Conservation (phyloP, 2,888 invertebrate species). For the Calliphora vomitoria region DNA sequence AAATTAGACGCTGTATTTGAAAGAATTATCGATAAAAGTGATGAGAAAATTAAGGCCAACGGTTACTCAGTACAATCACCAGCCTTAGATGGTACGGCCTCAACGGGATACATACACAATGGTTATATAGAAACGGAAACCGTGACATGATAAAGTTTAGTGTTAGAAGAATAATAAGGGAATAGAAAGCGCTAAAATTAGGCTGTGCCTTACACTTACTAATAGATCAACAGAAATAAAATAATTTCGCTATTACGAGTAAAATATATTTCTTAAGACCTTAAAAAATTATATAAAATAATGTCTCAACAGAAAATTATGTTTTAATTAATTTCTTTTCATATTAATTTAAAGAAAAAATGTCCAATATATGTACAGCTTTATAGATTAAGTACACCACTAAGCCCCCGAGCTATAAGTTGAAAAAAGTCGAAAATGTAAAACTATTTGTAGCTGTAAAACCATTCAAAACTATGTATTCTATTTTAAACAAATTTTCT, state of each 20-base stretch:
- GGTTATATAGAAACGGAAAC: slow-evolving; percentile 82
- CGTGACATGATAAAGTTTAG: slow-evolving; percentile 66
- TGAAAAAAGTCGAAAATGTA: not conserved
- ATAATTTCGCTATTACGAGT: slow-evolving; percentile 12
- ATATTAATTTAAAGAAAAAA: slow-evolving; percentile 3
- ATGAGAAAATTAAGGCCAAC: slow-evolving; percentile 59
- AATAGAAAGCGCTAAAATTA: slow-evolving; percentile 16
- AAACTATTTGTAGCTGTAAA: not conserved
- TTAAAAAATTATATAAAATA: slow-evolving; percentile 1
- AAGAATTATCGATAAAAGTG: slow-evolving; percentile 81
- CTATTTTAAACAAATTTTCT: too few species aligned
- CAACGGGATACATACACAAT: slow-evolving; percentile 81
- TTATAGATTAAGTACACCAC: slow-evolving; percentile 36
- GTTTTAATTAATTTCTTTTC: not conserved
- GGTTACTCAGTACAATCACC: slow-evolving; percentile 67
- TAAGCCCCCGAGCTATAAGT: not conserved
- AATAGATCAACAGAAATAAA: not conserved
- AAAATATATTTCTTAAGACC: not conserved
- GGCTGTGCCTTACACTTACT: slow-evolving; percentile 66
- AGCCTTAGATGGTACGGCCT: slow-evolving; percentile 76
- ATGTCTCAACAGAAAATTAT: slow-evolving; percentile 6
- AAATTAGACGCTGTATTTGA: slow-evolving; percentile 84
- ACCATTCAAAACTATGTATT: too few species aligned
- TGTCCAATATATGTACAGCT: slow-evolving; percentile 36
- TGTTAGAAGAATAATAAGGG: not conserved